Evolutionary conservation across 1,140 invertebrate species (phyloP).

Genomic region (Plectrocnemia conspersa): DNA sequence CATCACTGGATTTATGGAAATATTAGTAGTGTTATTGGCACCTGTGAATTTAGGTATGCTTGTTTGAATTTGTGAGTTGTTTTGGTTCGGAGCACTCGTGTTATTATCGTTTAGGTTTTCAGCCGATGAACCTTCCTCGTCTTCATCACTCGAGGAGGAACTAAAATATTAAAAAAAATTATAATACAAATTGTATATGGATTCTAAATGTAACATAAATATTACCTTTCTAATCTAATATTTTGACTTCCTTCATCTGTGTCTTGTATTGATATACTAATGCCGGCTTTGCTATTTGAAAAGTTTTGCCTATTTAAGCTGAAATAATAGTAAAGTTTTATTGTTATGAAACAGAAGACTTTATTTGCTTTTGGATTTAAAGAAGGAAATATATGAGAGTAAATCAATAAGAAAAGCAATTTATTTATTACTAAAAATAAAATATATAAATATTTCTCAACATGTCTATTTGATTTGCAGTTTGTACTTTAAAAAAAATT

Average conservation of each 20-base stretch:
- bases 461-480: no score
- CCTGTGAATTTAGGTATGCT: conserved; percentile 42
- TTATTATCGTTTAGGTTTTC: conserved; percentile 44
- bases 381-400: no score
- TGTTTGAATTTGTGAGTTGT: conserved; percentile 35
- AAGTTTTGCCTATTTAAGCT: conserved; percentile 41
- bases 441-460: no score
- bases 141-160: conserved; percentile 63
- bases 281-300: conserved; percentile 52
- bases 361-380: no score
- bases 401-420: no score
- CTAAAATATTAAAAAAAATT: conserved; percentile 37
- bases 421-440: no score
- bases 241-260: conserved; percentile 55
- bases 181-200: conserved; percentile 19
- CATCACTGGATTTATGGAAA: conserved; percentile 48
- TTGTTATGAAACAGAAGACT: no score
- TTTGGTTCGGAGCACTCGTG: conserved; percentile 10
- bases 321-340: no score
- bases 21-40: conserved; percentile 37
- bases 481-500: no score
- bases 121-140: conserved; percentile 54
- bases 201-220: conserved; percentile 3
- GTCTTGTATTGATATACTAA: conserved; percentile 61
- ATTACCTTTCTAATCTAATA: conserved; percentile 63